Evolutionary conservation across 2,797 vertebrate species (phyloP).

Genomic region (Oryzias sinensis): DNA sequence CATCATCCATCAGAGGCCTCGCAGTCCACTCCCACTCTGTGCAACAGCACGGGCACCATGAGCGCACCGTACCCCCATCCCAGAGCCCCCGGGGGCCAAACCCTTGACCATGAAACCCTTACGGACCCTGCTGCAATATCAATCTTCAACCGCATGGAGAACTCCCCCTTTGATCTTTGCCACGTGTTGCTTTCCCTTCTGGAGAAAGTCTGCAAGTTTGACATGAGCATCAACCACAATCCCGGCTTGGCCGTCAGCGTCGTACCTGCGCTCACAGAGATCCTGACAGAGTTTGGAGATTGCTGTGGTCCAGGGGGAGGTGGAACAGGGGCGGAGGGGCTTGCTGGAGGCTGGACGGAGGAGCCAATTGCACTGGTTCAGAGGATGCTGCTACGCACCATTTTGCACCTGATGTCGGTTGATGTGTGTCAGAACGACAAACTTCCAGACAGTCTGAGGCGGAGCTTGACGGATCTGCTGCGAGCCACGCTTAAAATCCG

Average conservation of each 20-base stretch:
- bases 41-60: conserved; percentile 56
- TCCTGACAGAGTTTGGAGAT: conserved; percentile 89
- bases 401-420: conserved; percentile 89
- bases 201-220: conserved; percentile 95
- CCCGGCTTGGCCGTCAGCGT: conserved; percentile 86
- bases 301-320: conserved; percentile 74
- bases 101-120: conserved; percentile 69
- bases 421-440: conserved; percentile 83
- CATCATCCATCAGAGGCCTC: conserved; percentile 71
- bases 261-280: conserved; percentile 91
- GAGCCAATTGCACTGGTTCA: conserved; percentile 93
- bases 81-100: conserved; percentile 65
- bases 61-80: conserved; percentile 67
- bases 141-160: conserved; percentile 81
- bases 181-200: conserved; percentile 89
- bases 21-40: conserved; percentile 29
- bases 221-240: conserved; percentile 88
- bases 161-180: conserved; percentile 95
- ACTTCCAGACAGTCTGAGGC: conserved; percentile 88
- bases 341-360: conserved; percentile 90
- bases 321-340: conserved; percentile 74
- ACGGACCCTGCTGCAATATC: conserved; percentile 81
- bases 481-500: conserved; percentile 90
- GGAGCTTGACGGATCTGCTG: conserved; percentile 88
- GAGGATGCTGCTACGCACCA: conserved; percentile 91